Evolutionary conservation across 37 sponge, comb jelly and placozoan genomes (phyloP), one percentile per base, ranked within the genome.

Genomic region (Chondrosia reniformis): DNA sequence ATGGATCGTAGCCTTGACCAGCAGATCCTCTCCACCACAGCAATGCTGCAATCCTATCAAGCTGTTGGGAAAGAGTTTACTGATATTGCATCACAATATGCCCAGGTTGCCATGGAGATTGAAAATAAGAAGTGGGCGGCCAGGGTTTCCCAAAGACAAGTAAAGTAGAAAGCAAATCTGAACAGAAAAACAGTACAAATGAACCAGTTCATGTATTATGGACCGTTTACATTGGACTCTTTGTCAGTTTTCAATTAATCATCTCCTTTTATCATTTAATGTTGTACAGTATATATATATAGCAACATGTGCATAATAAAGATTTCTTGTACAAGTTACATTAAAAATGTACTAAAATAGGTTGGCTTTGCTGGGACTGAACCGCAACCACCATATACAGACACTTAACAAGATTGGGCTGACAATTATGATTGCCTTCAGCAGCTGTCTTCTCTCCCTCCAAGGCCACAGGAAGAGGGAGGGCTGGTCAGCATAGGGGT

Each of bases 51-150:
- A 13, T 69, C 72, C 45, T 89, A 89, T 76, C 64, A 81, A 36
- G 31, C 49, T 39, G 62, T 89, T 19, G 87, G 92, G 24, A 58
- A 75, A 6, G 87, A 84, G 49, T 86, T 91, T 46, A 49, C 55
- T 9, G 10, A 5, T 0, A 44, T 91, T 45, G 81, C 79, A 28
- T 32, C 72, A 28, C 67, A 86, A 31, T 91, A 91, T 67, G 30
- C 34, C 5, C 81, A 80, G 43, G 25, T 86, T 10, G 46, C 62
- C 30, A 79, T 77, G 30, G 84, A 86, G 27, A 87, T 81, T 28
- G 87, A 86, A 74, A 84, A 91, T 67, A 86, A 91, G 44, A 57
- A 81, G 75, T 91, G 92, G 92, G 92, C 92, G 3, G 65, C 87
- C 9, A 74, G 41, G n/a, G 92, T 87, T 54, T 81, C 87, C n/a